A percentile compares a stretch with the other conserved stretches of the same genome.
Evolutionary conservation across 2,113 vertebrate genomes (phyloP).

Genomic region (Saimiri boliviensis): DNA sequence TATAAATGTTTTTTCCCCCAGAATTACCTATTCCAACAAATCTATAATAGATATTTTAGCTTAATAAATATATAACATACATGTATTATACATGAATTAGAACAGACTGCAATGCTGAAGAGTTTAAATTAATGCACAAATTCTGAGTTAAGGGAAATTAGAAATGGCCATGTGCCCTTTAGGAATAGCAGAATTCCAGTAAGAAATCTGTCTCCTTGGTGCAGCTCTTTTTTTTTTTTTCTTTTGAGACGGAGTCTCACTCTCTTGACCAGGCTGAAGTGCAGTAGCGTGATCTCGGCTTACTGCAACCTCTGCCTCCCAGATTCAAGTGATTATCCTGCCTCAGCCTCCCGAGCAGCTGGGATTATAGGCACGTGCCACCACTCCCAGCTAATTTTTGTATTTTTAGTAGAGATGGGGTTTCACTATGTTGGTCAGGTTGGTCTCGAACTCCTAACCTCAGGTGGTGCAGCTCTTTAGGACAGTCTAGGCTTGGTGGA

Average conservation of each 20-base stretch:
- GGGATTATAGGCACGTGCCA: too few species aligned
- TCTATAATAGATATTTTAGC: neutral
- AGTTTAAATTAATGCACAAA: conserved; percentile 26
- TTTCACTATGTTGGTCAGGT: too few species aligned
- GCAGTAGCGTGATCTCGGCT: too few species aligned
- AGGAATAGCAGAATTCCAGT: neutral
- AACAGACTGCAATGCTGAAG: neutral
- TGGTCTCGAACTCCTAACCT: too few species aligned
- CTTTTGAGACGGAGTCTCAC: too few species aligned
- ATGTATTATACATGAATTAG: neutral
- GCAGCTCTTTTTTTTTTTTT: neutral
- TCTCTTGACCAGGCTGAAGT: too few species aligned
- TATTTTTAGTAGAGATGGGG: too few species aligned
- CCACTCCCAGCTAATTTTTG: too few species aligned
- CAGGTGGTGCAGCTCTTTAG: neutral
- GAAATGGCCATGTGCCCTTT: neutral
- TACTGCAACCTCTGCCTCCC: too few species aligned
- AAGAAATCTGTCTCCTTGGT: neutral
- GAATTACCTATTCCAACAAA: conserved; percentile 26
- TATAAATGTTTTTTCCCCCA: neutral
- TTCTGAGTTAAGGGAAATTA: conserved; percentile 24
- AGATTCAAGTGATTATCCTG: too few species aligned
- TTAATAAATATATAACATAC: neutral
- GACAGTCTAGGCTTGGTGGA: neutral
- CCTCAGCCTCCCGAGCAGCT: too few species aligned